Conservation (phyloP, 2,888 invertebrate genomes). For the Nephrotoma flavescens region DNA sequence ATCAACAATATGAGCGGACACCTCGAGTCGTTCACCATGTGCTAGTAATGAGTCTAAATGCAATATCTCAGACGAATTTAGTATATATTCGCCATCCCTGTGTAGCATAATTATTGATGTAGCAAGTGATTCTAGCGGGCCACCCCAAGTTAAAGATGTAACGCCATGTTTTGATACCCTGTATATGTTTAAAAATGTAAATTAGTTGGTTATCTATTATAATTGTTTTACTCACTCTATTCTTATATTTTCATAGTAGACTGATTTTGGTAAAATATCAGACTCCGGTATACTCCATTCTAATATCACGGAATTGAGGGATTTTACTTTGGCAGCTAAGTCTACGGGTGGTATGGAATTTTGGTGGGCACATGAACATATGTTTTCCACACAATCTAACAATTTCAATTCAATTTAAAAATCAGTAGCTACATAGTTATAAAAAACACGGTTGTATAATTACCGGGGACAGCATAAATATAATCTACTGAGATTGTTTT, state of each 20-base stretch:
- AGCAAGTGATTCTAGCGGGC: conserved; percentile 18
- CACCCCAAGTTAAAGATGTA: conserved; percentile 26
- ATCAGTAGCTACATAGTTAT: no score
- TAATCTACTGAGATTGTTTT: conserved; percentile 16
- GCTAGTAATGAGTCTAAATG: conserved; percentile 7
- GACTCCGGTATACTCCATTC: conserved; percentile 16
- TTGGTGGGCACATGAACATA: conserved; percentile 22
- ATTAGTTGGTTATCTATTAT: neutral
- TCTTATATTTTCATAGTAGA: conserved; percentile 13
- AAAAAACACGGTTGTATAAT: neutral
- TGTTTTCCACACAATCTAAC: conserved; percentile 21
- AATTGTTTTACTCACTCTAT: conserved; percentile 13
- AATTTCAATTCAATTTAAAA: neutral
- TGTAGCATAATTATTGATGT: neutral
- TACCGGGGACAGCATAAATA: conserved; percentile 21
- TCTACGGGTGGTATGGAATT: conserved; percentile 18
- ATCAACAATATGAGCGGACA: conserved; percentile 22
- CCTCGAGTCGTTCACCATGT: conserved; percentile 10
- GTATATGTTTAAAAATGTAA: neutral
- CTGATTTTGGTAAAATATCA: conserved; percentile 15
- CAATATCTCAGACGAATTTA: neutral
- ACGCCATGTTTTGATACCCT: neutral
- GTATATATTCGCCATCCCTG: neutral
- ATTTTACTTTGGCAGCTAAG: conserved; percentile 15
- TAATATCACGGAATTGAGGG: conserved; percentile 20